phyloP scores from a whole-genome alignment of 53 echinoderm and acorn worm species.

The Actinopyga echinites region DNA sequence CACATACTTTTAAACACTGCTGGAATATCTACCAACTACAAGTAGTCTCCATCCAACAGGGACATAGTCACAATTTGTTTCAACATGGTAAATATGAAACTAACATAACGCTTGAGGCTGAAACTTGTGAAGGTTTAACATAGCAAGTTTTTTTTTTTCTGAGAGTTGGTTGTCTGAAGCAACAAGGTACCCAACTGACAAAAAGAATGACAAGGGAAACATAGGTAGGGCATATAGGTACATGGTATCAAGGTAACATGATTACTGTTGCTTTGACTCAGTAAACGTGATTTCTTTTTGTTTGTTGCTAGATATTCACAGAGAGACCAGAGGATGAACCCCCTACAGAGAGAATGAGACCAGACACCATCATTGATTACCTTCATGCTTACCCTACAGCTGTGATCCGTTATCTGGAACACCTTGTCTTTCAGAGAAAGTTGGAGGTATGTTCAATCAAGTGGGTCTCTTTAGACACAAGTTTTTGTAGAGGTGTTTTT shows the following conservation, averaged over 20 bases:
- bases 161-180: too few relatives aligned
- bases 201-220: background rate
- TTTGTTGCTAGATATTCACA: slow-evolving; percentile 73
- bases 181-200: too few relatives aligned
- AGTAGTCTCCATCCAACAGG: too few relatives aligned
- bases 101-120: too few relatives aligned
- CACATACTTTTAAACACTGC: too few relatives aligned
- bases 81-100: too few relatives aligned
- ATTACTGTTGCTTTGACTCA: background rate
- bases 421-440: slow-evolving; percentile 90
- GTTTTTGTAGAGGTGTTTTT: too few relatives aligned
- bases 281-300: background rate
- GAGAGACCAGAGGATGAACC: slow-evolving; percentile 81
- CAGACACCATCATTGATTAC: slow-evolving; percentile 91
- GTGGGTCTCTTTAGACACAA: too few relatives aligned
- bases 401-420: slow-evolving; percentile 86
- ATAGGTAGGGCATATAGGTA: background rate
- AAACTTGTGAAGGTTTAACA: too few relatives aligned
- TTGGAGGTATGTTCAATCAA: slow-evolving; percentile 76
- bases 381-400: slow-evolving; percentile 92
- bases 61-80: too few relatives aligned
- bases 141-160: too few relatives aligned
- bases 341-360: slow-evolving; percentile 79
- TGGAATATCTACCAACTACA: too few relatives aligned
- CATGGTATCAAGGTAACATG: background rate